Percentiles rank a stretch among this genome's conserved stretches.
These are phyloP conservation scores for Callitettix versicolor DNA, from an alignment of 1,140 invertebrate species.

Conservation along the genomic window DNA sequence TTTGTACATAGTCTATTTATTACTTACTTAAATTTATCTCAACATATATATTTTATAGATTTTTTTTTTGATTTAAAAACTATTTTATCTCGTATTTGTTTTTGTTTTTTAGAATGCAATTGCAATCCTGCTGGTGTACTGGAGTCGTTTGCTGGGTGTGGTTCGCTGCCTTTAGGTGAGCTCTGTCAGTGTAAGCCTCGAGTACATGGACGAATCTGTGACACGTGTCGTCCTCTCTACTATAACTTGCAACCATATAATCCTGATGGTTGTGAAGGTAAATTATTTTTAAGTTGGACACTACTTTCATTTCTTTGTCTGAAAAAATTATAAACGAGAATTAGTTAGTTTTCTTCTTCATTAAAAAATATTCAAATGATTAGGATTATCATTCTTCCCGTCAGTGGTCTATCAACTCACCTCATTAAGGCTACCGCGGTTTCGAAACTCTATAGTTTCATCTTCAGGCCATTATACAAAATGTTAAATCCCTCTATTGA, in stretches of 20 bases:
- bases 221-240: constrained; percentile 84
- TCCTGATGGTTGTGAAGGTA: constrained; percentile 81
- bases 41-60: no score
- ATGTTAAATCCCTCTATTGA: no score
- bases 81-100: no score
- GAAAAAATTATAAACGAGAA: no score
- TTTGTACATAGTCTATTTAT: no score
- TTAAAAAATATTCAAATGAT: not conserved
- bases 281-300: not conserved
- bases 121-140: constrained; percentile 93
- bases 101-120: constrained; percentile 68
- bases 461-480: no score
- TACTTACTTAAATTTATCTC: no score
- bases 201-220: constrained; percentile 88
- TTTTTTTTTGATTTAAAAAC: no score
- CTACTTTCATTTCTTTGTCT: not conserved
- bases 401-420: no score
- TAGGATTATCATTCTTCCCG: no score
- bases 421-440: no score
- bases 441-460: no score
- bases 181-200: constrained; percentile 92
- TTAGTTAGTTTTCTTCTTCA: not conserved
- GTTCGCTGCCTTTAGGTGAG: constrained; percentile 73
- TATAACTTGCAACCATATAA: constrained; percentile 90
- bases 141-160: constrained; percentile 79